A percentile compares a stretch with the other conserved stretches of the same genome.
These are phyloP conservation scores for Phoeniculus purpureus DNA, from an alignment of 2,797 vertebrate species.

Conservation along the genomic window DNA sequence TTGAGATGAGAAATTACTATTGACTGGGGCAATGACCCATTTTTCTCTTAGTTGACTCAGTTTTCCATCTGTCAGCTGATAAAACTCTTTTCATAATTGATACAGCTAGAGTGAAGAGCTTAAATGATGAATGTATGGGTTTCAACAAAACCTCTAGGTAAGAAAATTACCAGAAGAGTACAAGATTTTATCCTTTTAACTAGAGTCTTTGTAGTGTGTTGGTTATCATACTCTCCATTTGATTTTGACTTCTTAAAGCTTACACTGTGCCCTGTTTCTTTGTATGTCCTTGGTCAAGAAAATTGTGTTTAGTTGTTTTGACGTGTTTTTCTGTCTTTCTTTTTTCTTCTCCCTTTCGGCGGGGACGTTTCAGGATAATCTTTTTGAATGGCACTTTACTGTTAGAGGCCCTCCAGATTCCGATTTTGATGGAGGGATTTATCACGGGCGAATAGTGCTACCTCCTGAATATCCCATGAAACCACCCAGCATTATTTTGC, in stretches of 20 bases:
- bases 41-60: background rate
- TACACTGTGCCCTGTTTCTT: background rate
- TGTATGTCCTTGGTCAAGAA: background rate
- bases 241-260: background rate
- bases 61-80: background rate
- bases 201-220: background rate
- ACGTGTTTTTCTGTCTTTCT: accelerated
- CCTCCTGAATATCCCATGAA: conserved; percentile 99
- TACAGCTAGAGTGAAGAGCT: background rate
- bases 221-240: background rate
- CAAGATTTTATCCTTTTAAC: background rate
- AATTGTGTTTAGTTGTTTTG: background rate
- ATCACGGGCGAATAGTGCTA: conserved; percentile 95
- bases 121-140: background rate
- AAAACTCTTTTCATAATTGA: background rate
- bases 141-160: background rate
- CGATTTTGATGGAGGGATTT: conserved; percentile 95
- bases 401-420: conserved; percentile 96
- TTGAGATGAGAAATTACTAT: background rate
- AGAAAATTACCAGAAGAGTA: background rate
- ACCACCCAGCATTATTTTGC: conserved; percentile 96
- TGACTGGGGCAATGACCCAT: background rate
- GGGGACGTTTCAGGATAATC: conserved; percentile 87
- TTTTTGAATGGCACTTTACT: conserved; percentile 99
- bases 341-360: background rate